Percentiles rank a stretch among this genome's conserved stretches.
These are phyloP conservation scores for Ancistrus triradiatus DNA, from an alignment of 2,113 vertebrate species.

Conservation along the genomic window DNA sequence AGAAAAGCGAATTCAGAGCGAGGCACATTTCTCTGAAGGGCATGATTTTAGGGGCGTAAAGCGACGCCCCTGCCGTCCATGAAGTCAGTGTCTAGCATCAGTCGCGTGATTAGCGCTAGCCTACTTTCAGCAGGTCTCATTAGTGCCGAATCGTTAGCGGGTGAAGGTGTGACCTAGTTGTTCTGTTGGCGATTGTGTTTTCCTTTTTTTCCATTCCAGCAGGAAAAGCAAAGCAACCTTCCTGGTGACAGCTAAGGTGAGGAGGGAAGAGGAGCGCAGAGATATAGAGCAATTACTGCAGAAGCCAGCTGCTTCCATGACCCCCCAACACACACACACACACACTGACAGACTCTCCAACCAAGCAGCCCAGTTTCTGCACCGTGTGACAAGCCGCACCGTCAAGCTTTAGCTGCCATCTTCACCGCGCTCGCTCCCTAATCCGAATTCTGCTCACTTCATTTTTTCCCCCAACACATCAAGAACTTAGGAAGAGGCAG, in stretches of 20 bases:
- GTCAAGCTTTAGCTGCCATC: too few species aligned
- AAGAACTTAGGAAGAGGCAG: background rate
- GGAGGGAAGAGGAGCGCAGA: conserved; percentile 36
- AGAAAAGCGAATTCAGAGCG: too few species aligned
- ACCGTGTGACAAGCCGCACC: too few species aligned
- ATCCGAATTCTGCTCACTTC: too few species aligned
- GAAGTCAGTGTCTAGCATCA: too few species aligned
- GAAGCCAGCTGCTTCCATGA: background rate
- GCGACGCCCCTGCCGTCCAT: too few species aligned
- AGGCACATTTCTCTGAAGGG: too few species aligned
- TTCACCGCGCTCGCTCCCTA: too few species aligned
- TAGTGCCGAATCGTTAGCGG: conserved; percentile 17
- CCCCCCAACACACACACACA: background rate
- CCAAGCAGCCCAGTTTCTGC: too few species aligned
- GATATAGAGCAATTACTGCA: conserved; percentile 45
- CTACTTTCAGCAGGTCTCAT: conserved; percentile 8
- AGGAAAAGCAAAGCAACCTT: conserved; percentile 39
- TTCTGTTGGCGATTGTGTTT: background rate
- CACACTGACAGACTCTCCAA: conserved; percentile 19
- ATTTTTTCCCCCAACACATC: too few species aligned
- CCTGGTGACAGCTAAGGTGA: conserved; percentile 45
- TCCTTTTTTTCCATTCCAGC: background rate
- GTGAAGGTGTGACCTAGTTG: conserved; percentile 37
- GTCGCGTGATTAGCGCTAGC: conserved; percentile 16
- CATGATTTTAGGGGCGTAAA: too few species aligned